These are phyloP conservation scores for Chiropotes sagulatus DNA, from an alignment of 2,797 vertebrate species.

Conservation along the genomic window DNA sequence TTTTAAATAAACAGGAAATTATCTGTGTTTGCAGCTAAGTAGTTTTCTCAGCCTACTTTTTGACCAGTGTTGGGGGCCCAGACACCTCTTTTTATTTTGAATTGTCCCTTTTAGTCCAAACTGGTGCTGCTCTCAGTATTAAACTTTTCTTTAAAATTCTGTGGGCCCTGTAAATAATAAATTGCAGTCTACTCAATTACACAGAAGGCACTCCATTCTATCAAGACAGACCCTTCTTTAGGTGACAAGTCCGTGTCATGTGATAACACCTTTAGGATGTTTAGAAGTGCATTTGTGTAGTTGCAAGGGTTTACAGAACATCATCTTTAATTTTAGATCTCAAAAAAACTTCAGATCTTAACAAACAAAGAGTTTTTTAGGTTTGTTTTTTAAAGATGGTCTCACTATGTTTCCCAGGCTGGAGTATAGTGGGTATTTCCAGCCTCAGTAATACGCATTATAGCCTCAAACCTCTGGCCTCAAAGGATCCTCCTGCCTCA, in stretches of 20 bases:
- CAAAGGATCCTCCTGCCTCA: neutral
- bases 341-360: neutral
- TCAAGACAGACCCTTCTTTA: neutral
- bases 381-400: neutral
- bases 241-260: neutral
- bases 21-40: neutral
- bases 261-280: neutral
- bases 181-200: neutral
- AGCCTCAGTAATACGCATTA: neutral
- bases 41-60: neutral
- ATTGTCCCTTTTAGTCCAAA: neutral
- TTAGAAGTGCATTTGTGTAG: neutral
- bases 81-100: conserved; percentile 14
- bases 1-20: conserved; percentile 13
- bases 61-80: neutral
- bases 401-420: neutral
- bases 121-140: neutral
- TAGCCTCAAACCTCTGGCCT: neutral
- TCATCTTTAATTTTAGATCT: conserved; percentile 22
- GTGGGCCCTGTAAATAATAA: neutral
- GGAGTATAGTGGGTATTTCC: neutral
- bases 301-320: neutral
- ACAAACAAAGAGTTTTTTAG: conserved; percentile 10
- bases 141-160: neutral
- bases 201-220: neutral